Percentiles rank a stretch among this genome's conserved stretches.
Conservation (phyloP, 2,797 vertebrate genomes). For the Enteromius unitaeniatus region DNA sequence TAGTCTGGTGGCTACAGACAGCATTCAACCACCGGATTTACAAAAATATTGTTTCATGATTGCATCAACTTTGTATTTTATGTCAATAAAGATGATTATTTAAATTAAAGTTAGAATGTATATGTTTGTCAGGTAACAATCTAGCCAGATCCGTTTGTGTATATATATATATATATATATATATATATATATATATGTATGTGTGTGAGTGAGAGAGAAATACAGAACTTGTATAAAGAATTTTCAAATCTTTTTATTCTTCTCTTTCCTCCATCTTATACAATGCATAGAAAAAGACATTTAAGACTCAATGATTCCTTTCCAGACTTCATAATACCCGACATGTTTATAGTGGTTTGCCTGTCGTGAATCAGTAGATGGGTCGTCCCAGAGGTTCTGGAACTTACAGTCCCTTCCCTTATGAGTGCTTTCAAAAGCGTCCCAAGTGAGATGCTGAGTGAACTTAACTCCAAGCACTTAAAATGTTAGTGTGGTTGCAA, state of each 20-base stretch:
- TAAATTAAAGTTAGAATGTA: too few relatives aligned
- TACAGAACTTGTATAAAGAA: background rate
- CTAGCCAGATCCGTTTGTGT: too few relatives aligned
- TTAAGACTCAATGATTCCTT: slow-evolving; percentile 41
- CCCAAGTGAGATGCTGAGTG: background rate
- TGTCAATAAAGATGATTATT: too few relatives aligned
- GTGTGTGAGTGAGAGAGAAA: background rate
- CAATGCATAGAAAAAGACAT: slow-evolving; percentile 52
- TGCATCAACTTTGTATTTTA: background rate
- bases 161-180: too few relatives aligned
- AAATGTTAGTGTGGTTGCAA: background rate
- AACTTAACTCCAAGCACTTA: slow-evolving; percentile 12
- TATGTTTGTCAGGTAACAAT: too few relatives aligned
- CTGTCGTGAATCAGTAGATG: slow-evolving; percentile 25
- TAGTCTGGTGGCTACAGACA: background rate
- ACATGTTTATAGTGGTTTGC: slow-evolving; percentile 49
- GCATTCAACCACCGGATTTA: background rate
- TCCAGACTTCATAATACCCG: slow-evolving; percentile 35
- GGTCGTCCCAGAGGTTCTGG: background rate
- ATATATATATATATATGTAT: too few relatives aligned
- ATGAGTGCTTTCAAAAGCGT: slow-evolving; percentile 30
- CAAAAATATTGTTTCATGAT: background rate
- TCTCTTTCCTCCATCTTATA: slow-evolving; percentile 15
- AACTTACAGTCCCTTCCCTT: slow-evolving; percentile 28
- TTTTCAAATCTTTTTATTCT: slow-evolving; percentile 24